Evolutionary conservation across 2,797 vertebrate species (phyloP).

Genomic region (Acanthis flammea): DNA sequence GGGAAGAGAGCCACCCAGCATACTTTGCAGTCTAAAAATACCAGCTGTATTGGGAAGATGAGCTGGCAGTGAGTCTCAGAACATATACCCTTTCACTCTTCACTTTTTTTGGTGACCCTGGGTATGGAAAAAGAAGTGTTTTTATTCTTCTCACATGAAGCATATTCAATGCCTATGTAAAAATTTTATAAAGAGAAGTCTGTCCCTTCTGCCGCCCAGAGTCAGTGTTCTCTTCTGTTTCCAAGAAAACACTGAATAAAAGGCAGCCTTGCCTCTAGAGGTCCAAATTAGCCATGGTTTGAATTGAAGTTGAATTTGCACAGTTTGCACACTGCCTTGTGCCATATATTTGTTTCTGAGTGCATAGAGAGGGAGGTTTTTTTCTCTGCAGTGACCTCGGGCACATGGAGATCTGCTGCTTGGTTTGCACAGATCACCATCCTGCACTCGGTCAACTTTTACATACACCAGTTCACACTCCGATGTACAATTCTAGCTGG

Average conservation of each 20-base stretch:
- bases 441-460: background rate
- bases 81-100: background rate
- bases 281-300: background rate
- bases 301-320: background rate
- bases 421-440: background rate
- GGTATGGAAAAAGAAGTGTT: background rate
- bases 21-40: background rate
- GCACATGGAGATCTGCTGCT: rapidly evolving
- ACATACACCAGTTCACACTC: background rate
- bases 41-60: background rate
- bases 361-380: background rate
- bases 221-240: background rate
- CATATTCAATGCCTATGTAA: background rate
- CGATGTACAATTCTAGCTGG: rapidly evolving
- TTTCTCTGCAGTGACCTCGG: background rate
- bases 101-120: background rate
- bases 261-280: background rate
- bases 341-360: background rate
- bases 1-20: background rate
- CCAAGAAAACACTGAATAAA: background rate
- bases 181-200: background rate
- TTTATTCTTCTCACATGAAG: background rate
- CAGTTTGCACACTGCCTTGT: background rate
- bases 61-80: background rate
- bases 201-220: background rate